phyloP scores from a whole-genome alignment of 1,140 invertebrate genomes.

The Brachionus paranguensis region DNA sequence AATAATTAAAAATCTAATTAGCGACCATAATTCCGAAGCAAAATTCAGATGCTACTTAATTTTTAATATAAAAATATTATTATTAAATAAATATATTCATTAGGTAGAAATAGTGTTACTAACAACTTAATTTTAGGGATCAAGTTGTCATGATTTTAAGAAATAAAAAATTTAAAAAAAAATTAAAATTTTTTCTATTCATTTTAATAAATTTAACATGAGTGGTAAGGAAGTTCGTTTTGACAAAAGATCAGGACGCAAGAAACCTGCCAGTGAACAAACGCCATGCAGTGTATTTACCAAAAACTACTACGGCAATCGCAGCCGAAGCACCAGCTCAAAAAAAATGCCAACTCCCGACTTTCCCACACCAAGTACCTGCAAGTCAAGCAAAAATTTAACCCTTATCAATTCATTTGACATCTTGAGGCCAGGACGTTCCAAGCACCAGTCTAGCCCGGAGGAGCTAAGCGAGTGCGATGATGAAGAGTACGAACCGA shows the following conservation, averaged over 20 bases:
- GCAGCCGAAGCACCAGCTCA: not conserved
- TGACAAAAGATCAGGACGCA: not conserved
- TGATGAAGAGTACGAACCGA: not conserved
- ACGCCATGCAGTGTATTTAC: not conserved
- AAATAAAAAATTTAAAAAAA: not conserved
- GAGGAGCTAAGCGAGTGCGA: not conserved
- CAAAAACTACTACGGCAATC: not conserved
- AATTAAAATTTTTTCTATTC: not conserved
- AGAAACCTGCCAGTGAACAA: not conserved
- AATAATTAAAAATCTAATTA: no score
- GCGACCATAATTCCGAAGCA: not conserved
- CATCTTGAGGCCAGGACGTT: not conserved
- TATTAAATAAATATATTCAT: not conserved
- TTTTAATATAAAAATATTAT: no score
- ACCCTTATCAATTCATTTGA: slow-evolving; percentile 3
- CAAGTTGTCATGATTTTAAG: not conserved
- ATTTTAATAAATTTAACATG: not conserved
- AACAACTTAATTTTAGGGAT: not conserved
- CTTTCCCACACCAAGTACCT: not conserved
- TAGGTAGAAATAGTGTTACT: not conserved
- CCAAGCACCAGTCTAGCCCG: not conserved
- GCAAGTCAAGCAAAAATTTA: not conserved
- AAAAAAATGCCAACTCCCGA: not conserved
- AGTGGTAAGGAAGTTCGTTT: slow-evolving; percentile 7
- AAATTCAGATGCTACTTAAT: no score